Evolutionary conservation across 2,888 invertebrate genomes (phyloP).

Genomic region (Neoscelio sp.): DNA sequence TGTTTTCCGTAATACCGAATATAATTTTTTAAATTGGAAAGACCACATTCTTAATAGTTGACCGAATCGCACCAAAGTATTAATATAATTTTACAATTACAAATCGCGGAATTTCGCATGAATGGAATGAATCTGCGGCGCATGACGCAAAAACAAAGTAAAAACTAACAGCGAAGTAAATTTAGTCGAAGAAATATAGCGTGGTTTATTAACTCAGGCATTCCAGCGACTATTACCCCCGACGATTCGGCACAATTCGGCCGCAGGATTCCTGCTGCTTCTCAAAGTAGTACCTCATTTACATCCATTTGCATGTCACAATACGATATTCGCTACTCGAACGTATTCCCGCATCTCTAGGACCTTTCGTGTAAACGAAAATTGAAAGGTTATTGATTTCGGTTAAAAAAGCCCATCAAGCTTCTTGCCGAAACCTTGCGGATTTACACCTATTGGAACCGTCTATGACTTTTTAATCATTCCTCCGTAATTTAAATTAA

Average conservation of each 20-base stretch:
- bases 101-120: slow-evolving; percentile 27
- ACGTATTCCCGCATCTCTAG: too few species aligned
- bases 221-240: slow-evolving; percentile 32
- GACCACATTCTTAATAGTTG: too few species aligned
- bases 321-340: slow-evolving; percentile 29
- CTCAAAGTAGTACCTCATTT: slow-evolving; percentile 65
- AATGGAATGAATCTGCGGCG: slow-evolving; percentile 40
- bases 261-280: slow-evolving; percentile 48
- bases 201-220: slow-evolving; percentile 60
- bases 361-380: too few species aligned
- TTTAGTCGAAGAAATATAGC: slow-evolving; percentile 62
- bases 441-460: slow-evolving; percentile 1
- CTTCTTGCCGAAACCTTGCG: background rate
- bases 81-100: slow-evolving; percentile 6
- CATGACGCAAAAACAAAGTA: slow-evolving; percentile 59
- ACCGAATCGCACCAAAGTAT: too few species aligned
- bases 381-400: slow-evolving; percentile 46
- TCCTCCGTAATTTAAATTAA: slow-evolving; percentile 26
- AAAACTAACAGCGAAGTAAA: slow-evolving; percentile 61
- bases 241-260: background rate
- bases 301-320: slow-evolving; percentile 64
- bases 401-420: background rate
- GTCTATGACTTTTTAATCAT: slow-evolving; percentile 10
- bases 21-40: too few species aligned
- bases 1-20: too few species aligned